Evolutionary conservation across 2,888 invertebrate species (phyloP), one percentile per base, ranked within the genome.

Genomic region (Papilio protenor): DNA sequence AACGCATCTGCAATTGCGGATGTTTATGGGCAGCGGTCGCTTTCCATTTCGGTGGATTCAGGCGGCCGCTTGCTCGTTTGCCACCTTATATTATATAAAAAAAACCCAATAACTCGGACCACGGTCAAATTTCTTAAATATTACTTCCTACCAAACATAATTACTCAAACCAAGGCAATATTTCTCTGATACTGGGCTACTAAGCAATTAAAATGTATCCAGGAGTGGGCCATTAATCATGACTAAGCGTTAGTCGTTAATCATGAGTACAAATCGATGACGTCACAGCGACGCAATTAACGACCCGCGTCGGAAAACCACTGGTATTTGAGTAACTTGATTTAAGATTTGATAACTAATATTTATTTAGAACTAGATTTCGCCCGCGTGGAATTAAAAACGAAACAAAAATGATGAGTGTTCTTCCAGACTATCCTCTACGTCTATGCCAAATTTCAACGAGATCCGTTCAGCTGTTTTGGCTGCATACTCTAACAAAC

Each of bases 231-330:
- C 14, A 55, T 55, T 76, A 33, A 66, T 47, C 64, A 69, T 40
- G 69, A 73, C 66, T 45, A 59, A 71, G 70, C 45, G 70, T 59
- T 18, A 57, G n/a, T 76, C 76, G 59, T 76, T 59, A 76, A 76
- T 76, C 76, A 76, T 47, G 76, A 59, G 47, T 40, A 33, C 66
- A 72, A 45, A 70, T 73, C 73, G 64, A 55, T 73, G 73, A 73
- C 77, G 73, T 77, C 77, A 77, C 61, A n/a, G 69, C 75, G 76
- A 49, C 47, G 55, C 52, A 55, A 73, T 72, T 61, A 72, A 52
- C 61, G 76, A 52, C 61, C 45, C 47, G 61, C 47, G 73, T 52
- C 33, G 64, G 21, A 71, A 52, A 72, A 61, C n/a, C 49, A 72
- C 61, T 72, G 59, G 33, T 64, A 61, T 77, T 64, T 73, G 52